Evolutionary conservation across 2,888 invertebrate species (phyloP).

Genomic region (Caprella mutica): DNA sequence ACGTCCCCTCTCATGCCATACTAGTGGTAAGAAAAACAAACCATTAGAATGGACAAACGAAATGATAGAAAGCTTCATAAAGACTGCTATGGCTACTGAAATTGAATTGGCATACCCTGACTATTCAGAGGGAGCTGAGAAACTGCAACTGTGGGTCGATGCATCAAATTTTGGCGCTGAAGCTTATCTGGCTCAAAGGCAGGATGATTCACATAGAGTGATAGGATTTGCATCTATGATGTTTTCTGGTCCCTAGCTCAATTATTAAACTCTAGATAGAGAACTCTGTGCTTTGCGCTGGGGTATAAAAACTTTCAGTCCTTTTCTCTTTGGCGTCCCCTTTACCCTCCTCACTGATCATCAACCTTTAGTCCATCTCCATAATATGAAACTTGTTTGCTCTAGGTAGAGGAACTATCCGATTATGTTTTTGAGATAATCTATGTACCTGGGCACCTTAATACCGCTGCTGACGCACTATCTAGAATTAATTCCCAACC

Average conservation of each 20-base stretch:
- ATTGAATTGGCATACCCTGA: conserved; percentile 2
- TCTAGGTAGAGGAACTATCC: no score
- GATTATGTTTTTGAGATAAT: no score
- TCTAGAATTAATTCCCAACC: no score
- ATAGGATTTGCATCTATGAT: neutral
- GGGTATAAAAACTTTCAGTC: neutral
- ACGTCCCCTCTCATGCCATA: neutral
- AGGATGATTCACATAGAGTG: neutral
- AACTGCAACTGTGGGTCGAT: neutral
- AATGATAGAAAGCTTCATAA: neutral
- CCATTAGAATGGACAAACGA: neutral
- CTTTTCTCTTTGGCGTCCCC: neutral
- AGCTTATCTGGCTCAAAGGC: neutral
- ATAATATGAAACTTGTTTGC: neutral
- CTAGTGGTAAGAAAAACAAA: neutral
- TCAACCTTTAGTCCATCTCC: neutral
- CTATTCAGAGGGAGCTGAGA: neutral
- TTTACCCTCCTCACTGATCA: neutral
- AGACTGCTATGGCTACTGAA: neutral
- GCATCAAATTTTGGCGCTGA: neutral
- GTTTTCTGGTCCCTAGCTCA: neutral
- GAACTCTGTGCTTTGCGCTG: neutral
- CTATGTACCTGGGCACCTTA: no score
- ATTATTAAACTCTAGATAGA: neutral
- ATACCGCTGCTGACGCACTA: no score